Percentiles rank a stretch among this genome's conserved stretches.
phyloP scores from a whole-genome alignment of 2,797 vertebrate genomes.

The Sebastes vulpes region DNA sequence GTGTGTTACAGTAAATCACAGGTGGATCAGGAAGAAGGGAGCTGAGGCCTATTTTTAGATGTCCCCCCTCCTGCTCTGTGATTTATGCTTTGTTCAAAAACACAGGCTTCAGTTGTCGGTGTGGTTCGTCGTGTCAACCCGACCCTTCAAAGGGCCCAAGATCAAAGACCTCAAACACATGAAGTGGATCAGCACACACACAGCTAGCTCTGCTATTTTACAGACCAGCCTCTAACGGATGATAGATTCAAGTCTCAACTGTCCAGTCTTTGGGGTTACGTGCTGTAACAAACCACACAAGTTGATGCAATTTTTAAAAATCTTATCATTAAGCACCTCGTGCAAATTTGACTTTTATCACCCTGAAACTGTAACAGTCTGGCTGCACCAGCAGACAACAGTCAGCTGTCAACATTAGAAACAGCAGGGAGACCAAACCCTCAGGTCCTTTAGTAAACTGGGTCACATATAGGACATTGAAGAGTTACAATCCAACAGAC shows the following conservation, averaged over 20 bases:
- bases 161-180: conserved; percentile 69
- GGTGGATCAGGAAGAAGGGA: conserved; percentile 41
- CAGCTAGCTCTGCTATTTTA: conserved; percentile 10
- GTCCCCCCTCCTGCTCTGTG: conserved; percentile 34
- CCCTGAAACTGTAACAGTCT: conserved; percentile 1
- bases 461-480: not conserved
- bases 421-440: not conserved
- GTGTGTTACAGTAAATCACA: conserved; percentile 58
- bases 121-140: conserved; percentile 56
- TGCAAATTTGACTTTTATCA: conserved; percentile 4
- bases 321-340: not conserved
- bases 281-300: not conserved
- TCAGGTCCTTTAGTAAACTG: not conserved
- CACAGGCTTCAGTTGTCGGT: conserved; percentile 61
- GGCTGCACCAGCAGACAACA: not conserved
- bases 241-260: conserved; percentile 6
- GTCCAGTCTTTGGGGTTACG: not conserved
- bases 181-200: conserved; percentile 32
- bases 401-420: conserved; percentile 16
- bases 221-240: conserved; percentile 6
- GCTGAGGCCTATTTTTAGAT: conserved; percentile 68
- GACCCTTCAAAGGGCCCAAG: conserved; percentile 63
- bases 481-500: not conserved
- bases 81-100: conserved; percentile 74
- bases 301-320: not conserved